Base-by-base conservation (phyloP, 1,140 invertebrate species). In the Euborellia annulipes region DNA sequence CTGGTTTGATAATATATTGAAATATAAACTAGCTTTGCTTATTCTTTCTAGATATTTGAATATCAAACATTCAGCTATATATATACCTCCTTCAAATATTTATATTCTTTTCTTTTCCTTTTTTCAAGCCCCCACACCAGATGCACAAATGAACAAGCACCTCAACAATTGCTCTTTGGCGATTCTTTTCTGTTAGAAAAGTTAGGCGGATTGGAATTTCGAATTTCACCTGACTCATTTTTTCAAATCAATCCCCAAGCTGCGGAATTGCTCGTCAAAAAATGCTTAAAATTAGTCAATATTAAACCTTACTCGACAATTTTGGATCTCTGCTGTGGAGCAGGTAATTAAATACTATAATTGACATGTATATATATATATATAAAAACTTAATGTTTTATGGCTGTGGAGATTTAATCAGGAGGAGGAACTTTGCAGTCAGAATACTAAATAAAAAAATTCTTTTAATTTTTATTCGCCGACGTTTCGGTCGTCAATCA, bases 241-340 rank as follows among this genome's bases (percentile, higher is more conserved):
- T 63, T 66, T 48, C 62, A 65, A 55, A 49, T 63, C 6, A 67
- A 67, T 45, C 57, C 54, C 7, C 30, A 50, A 53, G 70, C 61
- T 22, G 69, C 71, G 3, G 64, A 67, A 51, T 52, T 67, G 21
- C 55, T 75, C 11, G 73, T 72, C 51, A 47, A 58, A 13, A 57
- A 58, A 37, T 57, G 72, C 2, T 50, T 57, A 34, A 55, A 64
- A 20, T 58, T 67, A 55, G 61, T 62, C 37, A 50, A 59, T 23
- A 51, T 61, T 7, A 55, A 57, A 22, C 38, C 53, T n/a, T 53
- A 56, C 23, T 63, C 64, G 2, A 65, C 65, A 7, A 48, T 75
- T 3, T 54, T 75, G 3, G 72, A 75, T 57, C 58, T 74, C 34
- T 74, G 71, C 54, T 74, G 69, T 59, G 72, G 72, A 23, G 72